Base-by-base conservation (phyloP, 2,888 invertebrate genomes). In the Ormyrus labotus region DNA sequence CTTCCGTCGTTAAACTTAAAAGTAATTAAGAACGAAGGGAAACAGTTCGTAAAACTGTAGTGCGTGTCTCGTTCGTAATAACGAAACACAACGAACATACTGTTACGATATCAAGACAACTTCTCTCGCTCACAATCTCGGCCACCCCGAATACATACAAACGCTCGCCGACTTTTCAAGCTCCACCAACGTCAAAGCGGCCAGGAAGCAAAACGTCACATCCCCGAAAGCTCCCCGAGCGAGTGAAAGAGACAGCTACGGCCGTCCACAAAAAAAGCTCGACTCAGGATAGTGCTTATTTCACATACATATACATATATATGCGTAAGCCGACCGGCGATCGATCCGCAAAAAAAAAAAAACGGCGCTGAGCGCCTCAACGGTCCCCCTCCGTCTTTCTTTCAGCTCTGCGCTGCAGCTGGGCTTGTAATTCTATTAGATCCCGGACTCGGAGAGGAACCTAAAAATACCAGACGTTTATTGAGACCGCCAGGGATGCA, bases 391-490 rank as follows among this genome's bases (percentile, higher is more conserved):
- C 34, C 34, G 34, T 34, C 34, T 34, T 19, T 61, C 11, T 34
- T 63, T 55, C 53, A 45, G 55, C 47, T 53, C 34, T 13, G 64
- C 34, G 8, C 34, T 47, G 53, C 51, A 53, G 47, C 61, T 72
- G 51, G 34, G 34, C 76, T 80, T 73, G 77, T 81, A 77, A 73
- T 81, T 73, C 69, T 76, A 81, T 58, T 73, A 77, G 71, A 77
- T 47, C 69, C 67, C 34, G 34, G 47, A 73, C 11, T 57, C 57
- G 13, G 47, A 45, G 11, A 9, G 61, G 9, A 69, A 77, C 77
- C 81, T 81, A 81, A 75, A 80, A 77, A 81, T 81, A 76, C 53
- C 9, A 67, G 55, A 51, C 65, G 53, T 77, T 81, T 81, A 77
- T 81, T 73, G 61, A 80, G 61, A 80, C 57, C 58, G 53, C 64